phyloP scores from a whole-genome alignment of 2,797 vertebrate species.

The Propithecus perrieri region DNA sequence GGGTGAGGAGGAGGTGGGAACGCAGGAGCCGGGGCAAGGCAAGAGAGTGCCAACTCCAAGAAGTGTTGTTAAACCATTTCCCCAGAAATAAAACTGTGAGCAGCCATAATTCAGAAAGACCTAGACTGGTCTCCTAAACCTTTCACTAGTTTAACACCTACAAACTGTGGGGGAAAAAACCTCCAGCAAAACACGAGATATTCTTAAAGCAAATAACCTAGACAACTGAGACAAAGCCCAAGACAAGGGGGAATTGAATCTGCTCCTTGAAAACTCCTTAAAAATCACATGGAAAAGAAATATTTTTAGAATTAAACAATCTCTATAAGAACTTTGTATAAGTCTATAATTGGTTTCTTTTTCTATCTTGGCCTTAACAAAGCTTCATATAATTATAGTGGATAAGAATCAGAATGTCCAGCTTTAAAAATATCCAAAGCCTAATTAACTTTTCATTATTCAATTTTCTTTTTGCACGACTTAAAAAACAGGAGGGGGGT shows the following conservation, averaged over 20 bases:
- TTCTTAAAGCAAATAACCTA: background rate
- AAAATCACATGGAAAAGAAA: background rate
- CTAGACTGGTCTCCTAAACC: background rate
- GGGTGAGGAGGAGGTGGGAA: conserved; percentile 23
- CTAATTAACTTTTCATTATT: conserved; percentile 75
- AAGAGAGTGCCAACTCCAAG: background rate
- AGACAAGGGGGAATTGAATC: background rate
- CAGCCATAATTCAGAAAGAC: conserved; percentile 38
- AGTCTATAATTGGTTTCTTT: conserved; percentile 46
- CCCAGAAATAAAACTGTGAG: conserved; percentile 37
- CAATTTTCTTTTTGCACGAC: conserved; percentile 66
- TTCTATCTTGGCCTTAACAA: conserved; percentile 26
- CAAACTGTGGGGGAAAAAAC: background rate
- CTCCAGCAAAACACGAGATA: background rate
- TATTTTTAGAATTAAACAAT: conserved; percentile 26
- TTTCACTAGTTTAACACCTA: conserved; percentile 47
- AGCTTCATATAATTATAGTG: conserved; percentile 54
- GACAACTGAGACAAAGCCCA: background rate
- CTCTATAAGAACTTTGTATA: background rate
- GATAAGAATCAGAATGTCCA: conserved; percentile 66
- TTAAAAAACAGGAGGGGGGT: background rate
- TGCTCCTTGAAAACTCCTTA: conserved; percentile 28
- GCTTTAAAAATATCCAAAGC: conserved; percentile 67
- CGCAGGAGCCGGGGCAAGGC: background rate
- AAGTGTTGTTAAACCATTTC: background rate